Base-by-base conservation (phyloP, 1,140 invertebrate genomes). In the Prorops nasuta region DNA sequence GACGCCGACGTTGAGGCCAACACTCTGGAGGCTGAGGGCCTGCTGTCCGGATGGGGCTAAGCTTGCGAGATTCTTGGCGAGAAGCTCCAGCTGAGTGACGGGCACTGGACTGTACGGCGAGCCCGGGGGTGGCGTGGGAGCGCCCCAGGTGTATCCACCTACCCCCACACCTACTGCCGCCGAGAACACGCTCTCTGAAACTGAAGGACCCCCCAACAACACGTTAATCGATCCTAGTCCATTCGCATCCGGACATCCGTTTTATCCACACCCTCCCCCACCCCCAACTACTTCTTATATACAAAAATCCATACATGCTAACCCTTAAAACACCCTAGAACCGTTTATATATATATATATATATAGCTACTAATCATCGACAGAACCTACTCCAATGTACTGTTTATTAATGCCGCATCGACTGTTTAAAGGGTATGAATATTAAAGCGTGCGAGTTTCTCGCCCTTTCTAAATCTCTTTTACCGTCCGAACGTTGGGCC, bases 21-120 rank as follows among this genome's bases (percentile, higher is more conserved):
- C 71, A 44, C 73, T 69, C 56, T 76, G 73, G 24, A 76, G 71
- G 19, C 71, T 72, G 38, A 76, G 59, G 32, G 72, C 62, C 54
- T 73, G 73, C 47, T 73, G 71, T 21, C 66, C 63, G n/a, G 66
- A 56, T 3, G 73, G 70, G 39, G 71, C 60, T 17, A 76, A 52
- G 45, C 60, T 73, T 49, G 73, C 72, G 43, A 76, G 54, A 66
- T 74, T 74, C 63, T 81, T 81, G 19, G 80, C 72, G 36, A 85
- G 69, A 41, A 85, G 70, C 56, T 86, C 84, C 44, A 85, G 74
- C 67, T 85, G 84, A 22, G 79, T 73, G 44, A 81, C 76, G 14
- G 79, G 79, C 48, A 85, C 80, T n/a, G 84, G 84, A 41, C 84
- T 85, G 68, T 86, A 86, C 9, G 84, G 83, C n/a, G 84, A 84